Conservation (phyloP, 2,113 vertebrate species). For the Ailurus styani region DNA sequence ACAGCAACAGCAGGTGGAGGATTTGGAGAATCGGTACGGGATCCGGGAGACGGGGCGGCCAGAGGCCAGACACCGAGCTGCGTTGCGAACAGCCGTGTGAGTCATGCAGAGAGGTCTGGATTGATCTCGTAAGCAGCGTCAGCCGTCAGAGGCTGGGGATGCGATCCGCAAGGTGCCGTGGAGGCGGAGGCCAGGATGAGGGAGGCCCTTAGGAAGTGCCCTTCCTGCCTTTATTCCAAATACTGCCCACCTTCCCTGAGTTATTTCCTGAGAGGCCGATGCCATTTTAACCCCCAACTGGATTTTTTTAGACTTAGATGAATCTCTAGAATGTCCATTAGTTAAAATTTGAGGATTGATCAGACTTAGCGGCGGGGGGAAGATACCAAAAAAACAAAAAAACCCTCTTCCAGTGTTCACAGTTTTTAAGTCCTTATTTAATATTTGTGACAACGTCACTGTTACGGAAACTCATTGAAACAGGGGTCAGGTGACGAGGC, state of each 20-base stretch:
- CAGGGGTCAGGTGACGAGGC: fast-evolving
- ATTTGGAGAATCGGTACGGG: not conserved
- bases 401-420: not conserved
- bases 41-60: not conserved
- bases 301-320: not conserved
- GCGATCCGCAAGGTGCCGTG: fast-evolving
- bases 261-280: not conserved
- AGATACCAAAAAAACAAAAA: no score
- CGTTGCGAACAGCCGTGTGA: not conserved
- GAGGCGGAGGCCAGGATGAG: not conserved
- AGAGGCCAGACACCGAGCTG: fast-evolving
- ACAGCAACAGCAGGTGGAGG: not conserved
- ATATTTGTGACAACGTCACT: not conserved
- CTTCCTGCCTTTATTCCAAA: not conserved
- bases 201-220: not conserved
- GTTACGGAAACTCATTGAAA: not conserved
- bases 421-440: not conserved
- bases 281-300: not conserved
- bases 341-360: slow-evolving; percentile 2
- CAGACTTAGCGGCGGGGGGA: not conserved
- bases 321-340: not conserved
- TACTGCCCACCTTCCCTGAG: not conserved
- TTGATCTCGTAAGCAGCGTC: not conserved
- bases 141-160: not conserved
- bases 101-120: not conserved